Base-by-base conservation (phyloP, 2,797 vertebrate species). In the Argyrosomus regius region DNA sequence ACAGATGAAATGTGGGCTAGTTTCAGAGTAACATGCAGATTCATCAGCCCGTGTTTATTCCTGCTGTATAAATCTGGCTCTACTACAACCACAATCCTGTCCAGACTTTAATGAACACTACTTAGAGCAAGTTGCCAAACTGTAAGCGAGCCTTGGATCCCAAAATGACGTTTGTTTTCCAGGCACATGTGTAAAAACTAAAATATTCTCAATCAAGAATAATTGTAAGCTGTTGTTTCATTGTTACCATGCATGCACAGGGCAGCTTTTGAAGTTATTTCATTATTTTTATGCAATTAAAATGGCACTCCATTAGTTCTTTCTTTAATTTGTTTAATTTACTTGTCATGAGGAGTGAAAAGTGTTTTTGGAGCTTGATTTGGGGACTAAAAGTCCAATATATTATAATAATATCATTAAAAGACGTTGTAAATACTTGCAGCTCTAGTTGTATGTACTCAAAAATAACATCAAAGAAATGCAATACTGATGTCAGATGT, bases 41-140 rank as follows among this genome's bases (percentile, higher is more conserved):
- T 83, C 26, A 72, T 76, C 75, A 76, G 46, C 17, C 31, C 22
- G 4, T 75, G 59, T 84, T 70, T 58, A 66, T 64, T 61, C 53
- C 67, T 60, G 64, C 58, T 72, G 26, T 72, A 24, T 61, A 48
- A 82, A 78, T 66, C 75, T 68, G 74, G 70, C 76, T 81, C 64
- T 14, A 68, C 48, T 54, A 46, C 62, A 79, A 48, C 54, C 10
- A 14, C 46, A 14, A 28, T 52, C 71, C 70, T 39, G 73, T 77
- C 62, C 76, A 83, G 67, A 75, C 72, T 82, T 75, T 82, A 79
- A 74, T 70, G 78, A 84, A 71, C 62, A 61, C 39, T 75, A 68
- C 73, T 73, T 64, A 26, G 28, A 52, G 28, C 22, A 46, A 60
- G 45, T 18, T 74, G 63, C 86, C 79, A 81, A 68, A 68, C 67